Evolutionary conservation across 2,113 vertebrate species (phyloP), one percentile per base, ranked within the genome.

Genomic region (Scatophagus argus): DNA sequence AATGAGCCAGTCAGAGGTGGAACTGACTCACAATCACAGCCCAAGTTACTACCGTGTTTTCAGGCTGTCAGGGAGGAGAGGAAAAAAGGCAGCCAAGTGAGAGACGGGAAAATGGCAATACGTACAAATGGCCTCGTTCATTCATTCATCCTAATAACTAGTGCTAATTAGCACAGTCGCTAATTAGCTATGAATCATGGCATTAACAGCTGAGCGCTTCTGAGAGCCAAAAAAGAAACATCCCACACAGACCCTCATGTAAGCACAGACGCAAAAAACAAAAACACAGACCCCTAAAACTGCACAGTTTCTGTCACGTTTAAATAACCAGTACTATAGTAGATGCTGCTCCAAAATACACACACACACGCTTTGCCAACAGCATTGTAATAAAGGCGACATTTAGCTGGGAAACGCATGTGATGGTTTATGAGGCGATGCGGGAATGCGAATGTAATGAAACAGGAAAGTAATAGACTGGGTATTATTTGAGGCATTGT

Each of bases 171-270:
- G 90, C 87, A 78, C 82, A 82, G 84, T 68, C 52, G 74, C 92
- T 94, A 93, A 95, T 95, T 92, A 92, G 86, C 89, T 91, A 88
- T 92, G 91, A 93, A 94, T 94, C 91, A 90, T 79, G 60, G 68
- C 39, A 75, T 91, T 94, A 91, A 79, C 89, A 92, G 87, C 86
- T 84, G 77, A 92, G 81, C 60, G 62, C 83, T 84, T 89, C 63
- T 68, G 58, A 87, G 84, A 83, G 79, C 77, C 82, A 78, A 69
- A 85, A 79, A 81, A 70, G 59, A 81, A 83, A 41, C 74, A 58
- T 66, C 46, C 29, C 73, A 84, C 78, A 62, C 82, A 79, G 16
- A 69, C 36, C 27, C 39, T n/a, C 23, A 2, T 10, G 5, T 44
- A 52, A 17, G 69, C 49, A 70, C 60, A 79, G 54, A 73, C 43